Percentiles rank a stretch among this genome's conserved stretches.
Evolutionary conservation across 2,113 vertebrate genomes (phyloP).

Genomic region (Oreochromis aureus): DNA sequence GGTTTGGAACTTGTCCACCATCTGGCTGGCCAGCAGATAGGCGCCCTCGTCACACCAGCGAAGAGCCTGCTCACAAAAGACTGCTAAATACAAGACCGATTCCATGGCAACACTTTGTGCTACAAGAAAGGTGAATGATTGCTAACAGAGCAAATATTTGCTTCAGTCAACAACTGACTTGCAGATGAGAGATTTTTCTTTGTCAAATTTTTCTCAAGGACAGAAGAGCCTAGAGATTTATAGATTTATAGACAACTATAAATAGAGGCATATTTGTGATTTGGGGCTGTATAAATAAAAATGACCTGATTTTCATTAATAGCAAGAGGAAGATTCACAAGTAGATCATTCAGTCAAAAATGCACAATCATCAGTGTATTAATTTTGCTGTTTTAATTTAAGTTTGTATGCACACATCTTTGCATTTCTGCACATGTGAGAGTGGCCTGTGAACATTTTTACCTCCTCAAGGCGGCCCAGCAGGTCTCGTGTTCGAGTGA

Average conservation of each 20-base stretch:
- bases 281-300: neutral
- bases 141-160: neutral
- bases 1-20: conserved; percentile 87
- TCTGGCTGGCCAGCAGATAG: conserved; percentile 89
- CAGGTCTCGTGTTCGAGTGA: conserved; percentile 80
- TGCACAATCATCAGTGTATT: neutral
- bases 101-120: neutral
- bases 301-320: neutral
- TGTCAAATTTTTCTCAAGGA: neutral
- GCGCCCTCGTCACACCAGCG: conserved; percentile 91
- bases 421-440: neutral
- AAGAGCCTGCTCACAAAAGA: conserved; percentile 70
- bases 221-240: neutral
- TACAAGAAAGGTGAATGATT: neutral
- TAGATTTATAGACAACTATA: neutral
- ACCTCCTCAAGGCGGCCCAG: conserved; percentile 85
- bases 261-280: neutral
- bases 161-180: neutral
- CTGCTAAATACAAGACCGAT: neutral
- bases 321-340: neutral
- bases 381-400: neutral
- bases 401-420: neutral
- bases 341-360: neutral
- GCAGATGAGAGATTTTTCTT: neutral
- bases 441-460: neutral